A percentile compares a stretch with the other conserved stretches of the same genome.
phyloP scores from a whole-genome alignment of 2,113 vertebrate species.

The Etia nguti region DNA sequence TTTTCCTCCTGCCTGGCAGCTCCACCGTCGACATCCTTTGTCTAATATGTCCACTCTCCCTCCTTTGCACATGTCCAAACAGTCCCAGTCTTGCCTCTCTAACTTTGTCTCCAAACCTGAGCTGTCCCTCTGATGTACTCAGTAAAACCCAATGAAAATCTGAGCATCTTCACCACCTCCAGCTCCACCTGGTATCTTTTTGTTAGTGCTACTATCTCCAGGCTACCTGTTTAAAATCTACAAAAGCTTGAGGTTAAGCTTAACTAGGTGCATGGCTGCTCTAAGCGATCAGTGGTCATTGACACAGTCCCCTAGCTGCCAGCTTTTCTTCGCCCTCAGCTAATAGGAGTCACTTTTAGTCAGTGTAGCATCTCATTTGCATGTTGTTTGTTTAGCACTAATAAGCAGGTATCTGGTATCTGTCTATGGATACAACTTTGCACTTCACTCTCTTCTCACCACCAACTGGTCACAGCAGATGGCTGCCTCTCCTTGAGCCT shows the following conservation, averaged over 20 bases:
- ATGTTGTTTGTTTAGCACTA: neutral
- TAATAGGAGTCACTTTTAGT: neutral
- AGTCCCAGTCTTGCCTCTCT: neutral
- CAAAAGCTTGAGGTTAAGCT: neutral
- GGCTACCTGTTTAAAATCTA: fast-evolving
- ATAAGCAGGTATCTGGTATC: neutral
- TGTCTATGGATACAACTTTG: neutral
- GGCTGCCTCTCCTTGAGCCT: too few species aligned
- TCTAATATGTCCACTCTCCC: neutral
- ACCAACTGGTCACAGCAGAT: too few species aligned
- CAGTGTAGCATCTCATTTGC: neutral
- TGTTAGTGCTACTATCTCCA: neutral
- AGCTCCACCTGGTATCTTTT: fast-evolving
- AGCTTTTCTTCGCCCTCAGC: neutral
- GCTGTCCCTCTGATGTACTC: neutral
- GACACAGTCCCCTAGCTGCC: neutral
- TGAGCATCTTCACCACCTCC: fast-evolving
- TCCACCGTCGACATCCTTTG: neutral
- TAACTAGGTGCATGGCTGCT: neutral
- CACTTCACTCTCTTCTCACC: neutral
- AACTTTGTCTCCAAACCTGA: neutral
- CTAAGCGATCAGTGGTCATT: neutral
- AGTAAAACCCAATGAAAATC: neutral
- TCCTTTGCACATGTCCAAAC: neutral
- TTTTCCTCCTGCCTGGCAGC: neutral